Conservation (phyloP, 2,888 invertebrate genomes). For the Bellardia pandia region DNA sequence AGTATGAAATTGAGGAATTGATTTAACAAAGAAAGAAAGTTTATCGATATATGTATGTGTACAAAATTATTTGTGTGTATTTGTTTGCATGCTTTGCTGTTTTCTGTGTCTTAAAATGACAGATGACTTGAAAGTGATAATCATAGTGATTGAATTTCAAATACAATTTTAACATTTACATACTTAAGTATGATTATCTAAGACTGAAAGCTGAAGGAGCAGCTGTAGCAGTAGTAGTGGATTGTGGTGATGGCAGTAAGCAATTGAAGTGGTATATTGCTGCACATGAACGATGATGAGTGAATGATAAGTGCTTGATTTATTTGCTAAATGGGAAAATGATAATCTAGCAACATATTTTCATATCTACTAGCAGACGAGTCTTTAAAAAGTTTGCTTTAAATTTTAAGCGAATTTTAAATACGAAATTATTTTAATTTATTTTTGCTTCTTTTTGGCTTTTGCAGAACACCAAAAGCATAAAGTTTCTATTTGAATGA, state of each 20-base stretch:
- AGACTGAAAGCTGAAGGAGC: not conserved
- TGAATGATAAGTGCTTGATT: conserved; percentile 46
- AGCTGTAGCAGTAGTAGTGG: not conserved
- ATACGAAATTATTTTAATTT: not conserved
- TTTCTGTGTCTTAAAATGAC: conserved; percentile 42
- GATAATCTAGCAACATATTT: conserved; percentile 10
- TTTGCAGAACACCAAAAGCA: not conserved
- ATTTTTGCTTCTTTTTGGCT: not conserved
- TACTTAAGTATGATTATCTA: conserved; percentile 33
- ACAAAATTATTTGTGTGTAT: not conserved
- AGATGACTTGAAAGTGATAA: conserved; percentile 59
- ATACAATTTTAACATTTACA: conserved; percentile 44
- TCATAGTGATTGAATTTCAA: conserved; percentile 51
- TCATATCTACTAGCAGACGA: not conserved
- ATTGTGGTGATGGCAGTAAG: conserved; percentile 1
- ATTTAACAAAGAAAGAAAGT: conserved; percentile 17
- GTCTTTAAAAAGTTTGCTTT: too few relatives aligned
- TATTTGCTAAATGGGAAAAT: conserved; percentile 36
- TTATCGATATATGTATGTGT: not conserved
- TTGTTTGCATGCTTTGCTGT: not conserved
- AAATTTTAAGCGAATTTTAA: too few relatives aligned
- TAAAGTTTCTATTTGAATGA: conserved; percentile 3
- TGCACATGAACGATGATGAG: conserved; percentile 25
- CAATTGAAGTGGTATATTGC: conserved; percentile 23
- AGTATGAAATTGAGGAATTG: conserved; percentile 19